Percentiles rank a stretch among this genome's conserved stretches.
phyloP scores from a whole-genome alignment of 2,797 vertebrate species.

The Sebastes miniatus region DNA sequence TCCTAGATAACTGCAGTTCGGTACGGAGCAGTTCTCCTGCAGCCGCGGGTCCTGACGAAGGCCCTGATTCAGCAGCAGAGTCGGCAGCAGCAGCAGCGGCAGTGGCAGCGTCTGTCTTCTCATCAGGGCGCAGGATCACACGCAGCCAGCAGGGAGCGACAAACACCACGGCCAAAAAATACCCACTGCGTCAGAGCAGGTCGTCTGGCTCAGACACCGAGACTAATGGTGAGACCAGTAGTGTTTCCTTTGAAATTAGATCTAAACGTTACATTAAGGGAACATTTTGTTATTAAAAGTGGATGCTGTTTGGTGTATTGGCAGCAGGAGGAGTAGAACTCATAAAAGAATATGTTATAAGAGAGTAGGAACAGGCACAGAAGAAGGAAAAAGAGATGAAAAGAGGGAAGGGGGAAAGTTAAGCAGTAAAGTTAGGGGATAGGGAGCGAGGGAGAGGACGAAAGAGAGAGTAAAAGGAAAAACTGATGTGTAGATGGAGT shows the following conservation, averaged over 20 bases:
- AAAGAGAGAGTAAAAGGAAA: not conserved
- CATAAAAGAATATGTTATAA: not conserved
- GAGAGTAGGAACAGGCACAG: not conserved
- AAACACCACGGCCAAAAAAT: constrained; percentile 89
- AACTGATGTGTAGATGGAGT: not conserved
- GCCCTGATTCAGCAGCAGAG: constrained; percentile 59
- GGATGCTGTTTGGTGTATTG: not conserved
- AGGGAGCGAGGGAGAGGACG: rapidly evolving
- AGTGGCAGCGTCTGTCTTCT: constrained; percentile 75
- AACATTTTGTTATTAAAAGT: not conserved
- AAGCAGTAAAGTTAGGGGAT: not conserved
- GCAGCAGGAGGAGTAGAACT: not conserved
- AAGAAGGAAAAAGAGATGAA: not conserved
- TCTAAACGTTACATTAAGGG: not conserved
- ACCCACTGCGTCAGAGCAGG: constrained; percentile 91
- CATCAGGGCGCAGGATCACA: constrained; percentile 91
- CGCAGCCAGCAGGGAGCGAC: constrained; percentile 93
- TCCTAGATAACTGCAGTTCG: constrained; percentile 79
- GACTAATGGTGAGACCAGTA: constrained; percentile 72
- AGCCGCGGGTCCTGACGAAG: constrained; percentile 84
- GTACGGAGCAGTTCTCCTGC: constrained; percentile 79
- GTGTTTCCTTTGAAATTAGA: not conserved
- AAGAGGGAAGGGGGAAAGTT: not conserved
- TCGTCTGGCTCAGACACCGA: constrained; percentile 95
- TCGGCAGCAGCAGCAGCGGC: constrained; percentile 7